Evolutionary conservation across 2,888 invertebrate species (phyloP), one percentile per base, ranked within the genome.

Genomic region (Rhamphomyia laevipes): DNA sequence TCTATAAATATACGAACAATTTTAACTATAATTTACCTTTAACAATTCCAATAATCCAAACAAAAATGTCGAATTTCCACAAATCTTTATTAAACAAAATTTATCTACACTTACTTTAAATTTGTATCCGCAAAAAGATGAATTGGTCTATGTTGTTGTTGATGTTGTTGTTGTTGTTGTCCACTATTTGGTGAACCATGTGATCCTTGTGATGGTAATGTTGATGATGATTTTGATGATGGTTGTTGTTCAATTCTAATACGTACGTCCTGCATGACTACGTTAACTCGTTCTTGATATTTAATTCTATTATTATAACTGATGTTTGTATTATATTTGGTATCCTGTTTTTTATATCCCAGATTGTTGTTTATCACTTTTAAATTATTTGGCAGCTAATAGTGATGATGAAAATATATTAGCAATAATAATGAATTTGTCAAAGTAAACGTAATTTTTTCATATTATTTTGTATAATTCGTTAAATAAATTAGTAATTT

Each of bases 51-150:
- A n/a, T 27, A 5, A 27, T 27, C 23, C 23, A 27, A 35, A 35
- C 7, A n/a, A n/a, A n/a, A 13, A 35, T 4, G 2, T 5, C n/a
- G 7, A n/a, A 35, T 13, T 35, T 35, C 35, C 4, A 7, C 5
- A 27, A 27, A 42, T n/a, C 35, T 35, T n/a, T n/a, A 42, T n/a
- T 15, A n/a, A 15, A 27, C 45, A 40, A 17, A n/a, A n/a, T n/a
- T n/a, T n/a, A n/a, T n/a, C n/a, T n/a, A n/a, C 58, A 67, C 68
- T 67, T 61, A 67, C 67, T 66, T 68, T 55, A 65, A 59, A 57
- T 68, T 67, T 44, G 65, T 59, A 51, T 65, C 64, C 31, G 58
- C 59, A 55, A 68, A 66, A 38, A 67, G 60, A 55, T 67, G 63
- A 54, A 63, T 53, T 7, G 67, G 67, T 27, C 66, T 59, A n/a